Evolutionary conservation across 2,888 invertebrate genomes (phyloP), one percentile per base, ranked within the genome.

Genomic region (Serripes groenlandicus): DNA sequence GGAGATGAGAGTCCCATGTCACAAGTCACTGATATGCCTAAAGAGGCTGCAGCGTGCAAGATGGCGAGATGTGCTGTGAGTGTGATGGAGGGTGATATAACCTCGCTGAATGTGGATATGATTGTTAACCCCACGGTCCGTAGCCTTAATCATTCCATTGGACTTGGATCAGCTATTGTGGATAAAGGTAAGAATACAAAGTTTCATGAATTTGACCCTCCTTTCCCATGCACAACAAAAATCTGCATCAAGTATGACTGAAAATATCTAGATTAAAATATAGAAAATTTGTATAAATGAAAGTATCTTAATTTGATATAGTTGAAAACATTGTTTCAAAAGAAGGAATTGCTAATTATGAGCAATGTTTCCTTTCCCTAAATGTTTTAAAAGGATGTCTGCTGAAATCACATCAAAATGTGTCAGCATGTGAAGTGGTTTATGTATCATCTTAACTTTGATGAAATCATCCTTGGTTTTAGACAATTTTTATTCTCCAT

Each of bases 141-240:
- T 3, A 60, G 42, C n/a, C 56, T 74, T 7, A 32, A 28, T 3
- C 56, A 68, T 26, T 34, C 37, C 5, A 30, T 58, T 0, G 76
- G 76, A 15, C 52, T 76, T 4, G 70, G 76, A 34, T 7, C 60
- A 15, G 32, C 76, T 21, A 23, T 76, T 30, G 49, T 76, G 60
- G 70, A 69, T 34, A 76, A 70, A 70, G 76, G 76, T 76, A 68
- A n/a, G 49, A 49, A n/a, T n/a, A n/a, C n/a, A n/a, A n/a, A n/a
- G n/a, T n/a, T n/a, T n/a, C n/a, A n/a, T n/a, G n/a, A n/a, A n/a
- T n/a, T n/a, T n/a, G n/a, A n/a, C n/a, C n/a, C n/a, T n/a, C n/a
- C n/a, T n/a, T n/a, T n/a, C n/a, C n/a, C n/a, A n/a, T n/a, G n/a
- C n/a, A n/a, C n/a, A n/a, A n/a, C n/a, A n/a, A n/a, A n/a, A n/a